phyloP scores from a whole-genome alignment of 2,113 vertebrate species.

The Podarcis muralis region DNA sequence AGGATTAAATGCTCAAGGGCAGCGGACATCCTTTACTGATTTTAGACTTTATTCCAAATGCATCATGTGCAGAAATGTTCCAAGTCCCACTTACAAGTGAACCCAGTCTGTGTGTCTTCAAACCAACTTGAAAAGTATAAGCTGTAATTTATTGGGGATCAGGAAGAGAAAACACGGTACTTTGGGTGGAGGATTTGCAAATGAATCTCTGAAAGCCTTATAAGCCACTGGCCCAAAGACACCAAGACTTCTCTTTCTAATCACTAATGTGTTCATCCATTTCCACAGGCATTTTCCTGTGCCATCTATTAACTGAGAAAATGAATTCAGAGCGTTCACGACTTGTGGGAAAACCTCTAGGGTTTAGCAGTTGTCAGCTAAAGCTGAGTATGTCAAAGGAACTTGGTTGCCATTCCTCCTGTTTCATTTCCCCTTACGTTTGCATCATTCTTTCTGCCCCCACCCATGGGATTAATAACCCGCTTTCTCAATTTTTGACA shows the following conservation, averaged over 20 bases:
- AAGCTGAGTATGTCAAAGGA: neutral
- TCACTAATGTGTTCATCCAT: slow-evolving; percentile 19
- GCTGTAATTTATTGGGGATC: slow-evolving; percentile 22
- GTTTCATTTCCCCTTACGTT: neutral
- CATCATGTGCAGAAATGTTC: slow-evolving; percentile 1
- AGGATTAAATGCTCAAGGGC: slow-evolving; percentile 2
- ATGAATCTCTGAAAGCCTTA: slow-evolving; percentile 41
- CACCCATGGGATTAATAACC: neutral
- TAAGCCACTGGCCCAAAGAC: slow-evolving; percentile 17
- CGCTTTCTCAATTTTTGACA: slow-evolving; percentile 17
- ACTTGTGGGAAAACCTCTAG: slow-evolving; percentile 17
- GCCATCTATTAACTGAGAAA: neutral
- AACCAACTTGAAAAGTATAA: neutral
- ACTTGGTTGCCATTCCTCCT: neutral
- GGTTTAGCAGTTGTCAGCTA: neutral
- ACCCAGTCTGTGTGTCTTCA: neutral
- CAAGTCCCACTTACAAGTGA: slow-evolving; percentile 18
- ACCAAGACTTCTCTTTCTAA: slow-evolving; percentile 38
- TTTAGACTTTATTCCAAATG: slow-evolving; percentile 25
- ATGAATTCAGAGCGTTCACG: slow-evolving; percentile 31
- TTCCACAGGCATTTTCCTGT: slow-evolving; percentile 16
- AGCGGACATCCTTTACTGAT: slow-evolving; percentile 8
- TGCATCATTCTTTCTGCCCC: slow-evolving; percentile 13
- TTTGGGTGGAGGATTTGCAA: slow-evolving; percentile 36
- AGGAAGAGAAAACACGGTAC: slow-evolving; percentile 21